phyloP scores from a whole-genome alignment of 2,888 invertebrate species.

The Galeruca laticollis region DNA sequence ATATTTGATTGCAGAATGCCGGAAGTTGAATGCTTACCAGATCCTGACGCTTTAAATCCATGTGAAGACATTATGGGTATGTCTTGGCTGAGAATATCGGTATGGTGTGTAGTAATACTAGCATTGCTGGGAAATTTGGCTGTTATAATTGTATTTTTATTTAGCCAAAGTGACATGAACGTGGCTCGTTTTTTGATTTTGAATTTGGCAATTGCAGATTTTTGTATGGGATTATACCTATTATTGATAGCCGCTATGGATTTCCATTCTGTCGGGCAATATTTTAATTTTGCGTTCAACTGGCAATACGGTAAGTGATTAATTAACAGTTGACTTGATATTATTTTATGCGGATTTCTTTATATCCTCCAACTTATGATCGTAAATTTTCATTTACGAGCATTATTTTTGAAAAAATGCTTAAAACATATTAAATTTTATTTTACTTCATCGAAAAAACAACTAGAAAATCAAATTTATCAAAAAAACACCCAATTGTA shows the following conservation, averaged over 20 bases:
- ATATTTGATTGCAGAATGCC: slow-evolving; percentile 60
- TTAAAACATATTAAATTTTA: no score
- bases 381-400: no score
- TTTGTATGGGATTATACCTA: slow-evolving; percentile 88
- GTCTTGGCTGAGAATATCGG: slow-evolving; percentile 80
- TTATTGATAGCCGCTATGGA: slow-evolving; percentile 87
- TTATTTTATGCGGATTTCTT: no score
- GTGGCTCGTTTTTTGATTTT: slow-evolving; percentile 81
- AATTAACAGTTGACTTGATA: not conserved
- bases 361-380: no score
- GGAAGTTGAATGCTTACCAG: slow-evolving; percentile 77
- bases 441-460: no score
- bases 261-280: slow-evolving; percentile 84
- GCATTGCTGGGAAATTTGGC: slow-evolving; percentile 87
- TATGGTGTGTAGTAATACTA: slow-evolving; percentile 87
- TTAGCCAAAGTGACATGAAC: slow-evolving; percentile 69
- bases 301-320: slow-evolving; percentile 83
- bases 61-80: slow-evolving; percentile 93
- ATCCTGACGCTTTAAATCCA: slow-evolving; percentile 85
- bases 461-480: no score
- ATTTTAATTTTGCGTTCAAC: slow-evolving; percentile 90
- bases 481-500: no score
- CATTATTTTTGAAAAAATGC: no score
- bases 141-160: slow-evolving; percentile 82
- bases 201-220: slow-evolving; percentile 89